A percentile compares a stretch with the other conserved stretches of the same genome.
Conservation (phyloP, 2,113 vertebrate genomes). For the Dromaius novaehollandiae region DNA sequence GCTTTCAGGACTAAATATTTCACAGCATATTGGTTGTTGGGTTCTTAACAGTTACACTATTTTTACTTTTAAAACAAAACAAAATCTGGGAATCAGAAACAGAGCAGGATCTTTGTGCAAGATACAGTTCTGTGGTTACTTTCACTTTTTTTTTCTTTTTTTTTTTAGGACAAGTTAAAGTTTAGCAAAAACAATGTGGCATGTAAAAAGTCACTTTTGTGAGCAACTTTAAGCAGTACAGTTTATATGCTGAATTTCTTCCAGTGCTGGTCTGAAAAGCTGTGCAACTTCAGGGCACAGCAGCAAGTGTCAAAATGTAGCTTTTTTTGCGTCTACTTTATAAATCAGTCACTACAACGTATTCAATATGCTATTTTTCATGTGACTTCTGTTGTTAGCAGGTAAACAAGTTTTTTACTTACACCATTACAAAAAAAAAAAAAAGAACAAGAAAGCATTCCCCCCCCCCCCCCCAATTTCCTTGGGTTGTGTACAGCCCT, state of each 20-base stretch:
- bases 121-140: neutral
- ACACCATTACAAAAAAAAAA: neutral
- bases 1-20: neutral
- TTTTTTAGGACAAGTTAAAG: neutral
- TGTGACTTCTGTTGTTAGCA: neutral
- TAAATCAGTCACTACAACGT: neutral
- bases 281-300: neutral
- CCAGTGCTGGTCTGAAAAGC: neutral
- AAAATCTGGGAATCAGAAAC: neutral
- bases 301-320: neutral
- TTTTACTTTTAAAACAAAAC: neutral
- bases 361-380: neutral
- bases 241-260: neutral
- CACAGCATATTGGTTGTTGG: neutral
- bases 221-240: neutral
- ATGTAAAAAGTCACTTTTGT: neutral
- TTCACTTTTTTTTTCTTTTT: neutral
- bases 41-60: neutral
- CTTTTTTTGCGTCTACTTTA: neutral
- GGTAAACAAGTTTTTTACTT: neutral
- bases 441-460: too few relatives aligned
- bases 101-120: neutral
- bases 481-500: neutral
- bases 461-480: neutral
- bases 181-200: neutral